Evolutionary conservation across 2,797 vertebrate species (phyloP).

Genomic region (Eupleurogrammus muticus): DNA sequence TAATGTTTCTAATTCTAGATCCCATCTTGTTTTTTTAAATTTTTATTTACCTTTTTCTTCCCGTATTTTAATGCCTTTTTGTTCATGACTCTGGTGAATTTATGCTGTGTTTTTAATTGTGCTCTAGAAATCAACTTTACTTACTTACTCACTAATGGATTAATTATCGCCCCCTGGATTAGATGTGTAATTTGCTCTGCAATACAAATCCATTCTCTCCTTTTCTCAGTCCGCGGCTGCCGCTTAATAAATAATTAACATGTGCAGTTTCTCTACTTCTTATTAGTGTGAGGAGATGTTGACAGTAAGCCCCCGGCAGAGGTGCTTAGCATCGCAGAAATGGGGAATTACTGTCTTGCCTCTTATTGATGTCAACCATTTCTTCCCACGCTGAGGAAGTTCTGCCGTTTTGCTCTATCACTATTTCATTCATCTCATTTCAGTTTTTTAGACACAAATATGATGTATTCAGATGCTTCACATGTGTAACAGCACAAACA

Average conservation of each 20-base stretch:
- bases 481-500: too few relatives aligned
- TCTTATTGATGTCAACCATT: slow-evolving; percentile 66
- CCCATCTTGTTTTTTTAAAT: too few relatives aligned
- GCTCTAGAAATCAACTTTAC: too few relatives aligned
- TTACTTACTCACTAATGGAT: slow-evolving; percentile 13
- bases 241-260: slow-evolving; percentile 76
- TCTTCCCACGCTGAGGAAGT: slow-evolving; percentile 32
- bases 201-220: slow-evolving; percentile 23
- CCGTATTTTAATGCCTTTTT: too few relatives aligned
- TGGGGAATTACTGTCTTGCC: slow-evolving; percentile 50
- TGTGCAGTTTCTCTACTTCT: slow-evolving; percentile 69
- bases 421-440: slow-evolving; percentile 32
- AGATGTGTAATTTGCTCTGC: slow-evolving; percentile 47
- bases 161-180: slow-evolving; percentile 33
- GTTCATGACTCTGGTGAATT: too few relatives aligned
- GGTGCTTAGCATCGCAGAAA: slow-evolving; percentile 70
- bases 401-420: slow-evolving; percentile 33
- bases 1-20: too few relatives aligned
- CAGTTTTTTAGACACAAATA: slow-evolving; percentile 30
- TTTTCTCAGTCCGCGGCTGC: slow-evolving; percentile 57
- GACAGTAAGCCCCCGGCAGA: slow-evolving; percentile 73
- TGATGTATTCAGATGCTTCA: too few relatives aligned
- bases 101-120: too few relatives aligned
- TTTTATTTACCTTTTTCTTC: too few relatives aligned
- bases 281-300: slow-evolving; percentile 70